Conservation (phyloP, 2,797 vertebrate genomes). For the Centroberyx gerrardi region DNA sequence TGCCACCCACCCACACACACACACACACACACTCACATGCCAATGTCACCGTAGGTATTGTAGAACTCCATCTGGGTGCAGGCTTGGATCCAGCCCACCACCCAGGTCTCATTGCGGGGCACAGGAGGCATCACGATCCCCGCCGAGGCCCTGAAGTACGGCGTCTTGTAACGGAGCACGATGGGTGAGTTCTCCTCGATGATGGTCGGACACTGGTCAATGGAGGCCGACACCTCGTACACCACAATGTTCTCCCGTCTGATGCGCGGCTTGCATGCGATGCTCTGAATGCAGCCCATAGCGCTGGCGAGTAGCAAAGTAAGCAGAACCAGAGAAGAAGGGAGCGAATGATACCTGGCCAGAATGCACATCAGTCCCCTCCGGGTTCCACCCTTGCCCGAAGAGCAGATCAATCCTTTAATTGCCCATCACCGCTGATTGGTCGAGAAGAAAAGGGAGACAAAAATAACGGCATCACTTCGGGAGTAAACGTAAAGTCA, state of each 20-base stretch:
- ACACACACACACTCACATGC: conserved; percentile 88
- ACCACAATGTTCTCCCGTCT: conserved; percentile 98
- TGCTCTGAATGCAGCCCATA: conserved; percentile 99
- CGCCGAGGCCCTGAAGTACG: conserved; percentile 98
- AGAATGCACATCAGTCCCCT: conserved; percentile 86
- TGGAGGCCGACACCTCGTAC: conserved; percentile 97
- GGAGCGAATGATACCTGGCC: conserved; percentile 77
- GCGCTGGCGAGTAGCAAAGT: conserved; percentile 82
- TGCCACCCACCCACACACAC: neutral
- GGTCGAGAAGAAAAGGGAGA: conserved; percentile 37
- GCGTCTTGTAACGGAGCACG: conserved; percentile 98
- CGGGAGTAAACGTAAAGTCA: conserved; percentile 57
- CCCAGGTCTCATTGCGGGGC: conserved; percentile 97
- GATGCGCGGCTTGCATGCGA: conserved; percentile 97
- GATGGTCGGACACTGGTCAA: conserved; percentile 96
- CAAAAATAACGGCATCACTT: conserved; percentile 12
- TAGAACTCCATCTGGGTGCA: conserved; percentile 99
- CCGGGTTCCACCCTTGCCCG: conserved; percentile 77
- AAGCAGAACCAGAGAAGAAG: conserved; percentile 83
- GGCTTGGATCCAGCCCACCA: conserved; percentile 99
- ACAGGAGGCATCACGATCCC: conserved; percentile 98
- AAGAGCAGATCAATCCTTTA: conserved; percentile 77
- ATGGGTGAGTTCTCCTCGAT: conserved; percentile 99
- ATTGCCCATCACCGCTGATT: conserved; percentile 70
- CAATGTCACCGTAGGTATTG: conserved; percentile 98